A percentile compares a stretch with the other conserved stretches of the same genome.
Conservation (phyloP, 2,113 vertebrate genomes). For the Dascyllus trimaculatus region DNA sequence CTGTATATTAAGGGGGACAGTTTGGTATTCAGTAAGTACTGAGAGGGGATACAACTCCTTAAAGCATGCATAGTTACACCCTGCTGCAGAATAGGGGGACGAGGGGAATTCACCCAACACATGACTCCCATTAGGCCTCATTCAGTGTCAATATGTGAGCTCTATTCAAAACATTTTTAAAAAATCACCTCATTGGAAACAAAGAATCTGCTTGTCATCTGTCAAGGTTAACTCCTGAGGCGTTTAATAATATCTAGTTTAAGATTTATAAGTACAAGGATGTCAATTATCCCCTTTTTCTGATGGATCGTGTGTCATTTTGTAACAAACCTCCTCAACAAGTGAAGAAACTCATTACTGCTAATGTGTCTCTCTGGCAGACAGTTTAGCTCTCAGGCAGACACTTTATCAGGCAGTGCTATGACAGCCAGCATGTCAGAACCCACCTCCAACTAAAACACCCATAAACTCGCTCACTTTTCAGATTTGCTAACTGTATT, state of each 20-base stretch:
- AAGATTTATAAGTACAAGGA: slow-evolving; percentile 12
- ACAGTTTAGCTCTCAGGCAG: slow-evolving; percentile 57
- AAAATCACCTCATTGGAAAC: not conserved
- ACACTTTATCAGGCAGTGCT: slow-evolving; percentile 48
- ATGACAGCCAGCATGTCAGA: slow-evolving; percentile 65
- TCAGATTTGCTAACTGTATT: slow-evolving; percentile 31
- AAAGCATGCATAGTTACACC: no score
- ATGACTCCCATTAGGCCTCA: not conserved
- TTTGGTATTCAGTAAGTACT: no score
- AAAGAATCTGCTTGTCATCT: not conserved
- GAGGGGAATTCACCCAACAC: not conserved
- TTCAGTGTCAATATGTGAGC: not conserved
- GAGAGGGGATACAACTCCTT: no score
- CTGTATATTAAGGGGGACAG: no score
- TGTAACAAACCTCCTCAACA: slow-evolving; percentile 41
- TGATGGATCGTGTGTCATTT: slow-evolving; percentile 18
- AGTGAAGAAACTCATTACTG: slow-evolving; percentile 60
- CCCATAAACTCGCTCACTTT: slow-evolving; percentile 2
- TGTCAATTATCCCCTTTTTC: slow-evolving; percentile 13
- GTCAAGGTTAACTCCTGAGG: slow-evolving; percentile 3
- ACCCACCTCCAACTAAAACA: slow-evolving; percentile 47
- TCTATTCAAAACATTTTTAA: not conserved
- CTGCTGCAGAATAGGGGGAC: no score
- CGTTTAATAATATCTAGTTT: not conserved
- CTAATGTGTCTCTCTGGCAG: slow-evolving; percentile 50